These are phyloP conservation scores for Cabera pusaria DNA, from an alignment of 2,888 invertebrate species.

Conservation along the genomic window DNA sequence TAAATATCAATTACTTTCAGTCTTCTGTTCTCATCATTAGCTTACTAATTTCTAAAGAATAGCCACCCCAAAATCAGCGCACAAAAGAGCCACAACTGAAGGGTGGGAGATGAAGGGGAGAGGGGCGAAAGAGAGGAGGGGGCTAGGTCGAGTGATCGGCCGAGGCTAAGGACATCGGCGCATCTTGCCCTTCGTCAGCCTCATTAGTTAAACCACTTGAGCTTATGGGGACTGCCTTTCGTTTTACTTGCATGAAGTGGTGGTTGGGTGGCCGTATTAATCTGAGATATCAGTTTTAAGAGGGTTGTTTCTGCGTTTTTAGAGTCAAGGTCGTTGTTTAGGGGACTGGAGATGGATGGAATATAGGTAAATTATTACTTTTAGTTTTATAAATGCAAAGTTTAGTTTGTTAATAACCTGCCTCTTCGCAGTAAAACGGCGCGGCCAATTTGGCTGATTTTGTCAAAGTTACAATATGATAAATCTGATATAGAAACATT, in stretches of 20 bases:
- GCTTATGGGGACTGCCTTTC: conserved; percentile 45
- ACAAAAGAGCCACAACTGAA: conserved; percentile 31
- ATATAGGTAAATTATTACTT: too few relatives aligned
- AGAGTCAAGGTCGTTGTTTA: background rate
- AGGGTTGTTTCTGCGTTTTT: too few relatives aligned
- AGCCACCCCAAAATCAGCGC: conserved; percentile 39
- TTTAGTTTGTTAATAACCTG: too few relatives aligned
- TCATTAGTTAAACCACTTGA: conserved; percentile 57
- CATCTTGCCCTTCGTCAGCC: conserved; percentile 56
- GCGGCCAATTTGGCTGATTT: too few relatives aligned
- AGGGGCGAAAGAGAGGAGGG: conserved; percentile 20
- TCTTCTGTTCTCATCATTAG: too few relatives aligned
- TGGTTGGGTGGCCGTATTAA: conserved; percentile 6
- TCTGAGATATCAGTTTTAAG: conserved; percentile 6
- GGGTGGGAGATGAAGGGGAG: conserved; percentile 30
- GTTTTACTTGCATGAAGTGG: conserved; percentile 16
- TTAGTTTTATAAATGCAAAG: too few relatives aligned
- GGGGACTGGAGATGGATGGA: too few relatives aligned
- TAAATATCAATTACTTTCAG: too few relatives aligned
- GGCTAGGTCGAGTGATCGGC: conserved; percentile 60
- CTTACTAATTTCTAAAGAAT: conserved; percentile 38
- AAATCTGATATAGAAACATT: too few relatives aligned
- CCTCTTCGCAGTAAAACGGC: too few relatives aligned
- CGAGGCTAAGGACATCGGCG: conserved; percentile 57
- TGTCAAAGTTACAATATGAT: too few relatives aligned